These are phyloP conservation scores for Tauraco hartlaubi DNA, from an alignment of 2,797 vertebrate species.

Conservation along the genomic window DNA sequence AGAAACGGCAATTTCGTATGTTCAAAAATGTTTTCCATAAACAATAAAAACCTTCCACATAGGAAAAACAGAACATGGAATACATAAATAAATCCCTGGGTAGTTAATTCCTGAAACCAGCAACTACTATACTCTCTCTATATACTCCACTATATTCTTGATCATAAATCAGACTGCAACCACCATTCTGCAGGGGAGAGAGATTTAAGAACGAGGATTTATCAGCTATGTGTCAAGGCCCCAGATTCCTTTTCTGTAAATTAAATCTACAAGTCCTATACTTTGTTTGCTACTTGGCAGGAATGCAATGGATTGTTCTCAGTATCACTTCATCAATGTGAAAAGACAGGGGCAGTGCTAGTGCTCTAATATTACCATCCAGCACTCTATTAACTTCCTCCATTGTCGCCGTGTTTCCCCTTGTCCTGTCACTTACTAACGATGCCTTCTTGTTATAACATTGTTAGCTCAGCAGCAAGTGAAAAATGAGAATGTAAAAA, in stretches of 20 bases:
- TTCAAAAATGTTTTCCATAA: neutral
- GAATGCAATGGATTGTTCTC: neutral
- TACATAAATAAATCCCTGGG: neutral
- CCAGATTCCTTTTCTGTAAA: slow-evolving; percentile 29
- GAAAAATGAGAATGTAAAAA: neutral
- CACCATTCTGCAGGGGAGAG: slow-evolving; percentile 13
- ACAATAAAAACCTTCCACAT: neutral
- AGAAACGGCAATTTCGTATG: neutral
- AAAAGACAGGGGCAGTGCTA: neutral
- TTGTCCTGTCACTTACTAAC: neutral
- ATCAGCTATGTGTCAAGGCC: neutral
- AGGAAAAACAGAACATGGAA: neutral
- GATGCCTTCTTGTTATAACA: neutral
- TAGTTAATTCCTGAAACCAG: slow-evolving; percentile 51
- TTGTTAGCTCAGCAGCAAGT: neutral
- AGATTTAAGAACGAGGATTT: neutral
- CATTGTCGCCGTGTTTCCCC: neutral
- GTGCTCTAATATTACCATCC: neutral
- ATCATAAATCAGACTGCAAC: slow-evolving; percentile 44
- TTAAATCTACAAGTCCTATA: neutral
- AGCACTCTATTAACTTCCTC: neutral
- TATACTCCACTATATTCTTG: neutral
- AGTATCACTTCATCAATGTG: neutral
- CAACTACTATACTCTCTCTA: neutral
- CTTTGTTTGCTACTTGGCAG: neutral